A percentile compares a stretch with the other conserved stretches of the same genome.
Conservation (phyloP, 2,888 invertebrate species). For the Aspidapion aeneum region DNA sequence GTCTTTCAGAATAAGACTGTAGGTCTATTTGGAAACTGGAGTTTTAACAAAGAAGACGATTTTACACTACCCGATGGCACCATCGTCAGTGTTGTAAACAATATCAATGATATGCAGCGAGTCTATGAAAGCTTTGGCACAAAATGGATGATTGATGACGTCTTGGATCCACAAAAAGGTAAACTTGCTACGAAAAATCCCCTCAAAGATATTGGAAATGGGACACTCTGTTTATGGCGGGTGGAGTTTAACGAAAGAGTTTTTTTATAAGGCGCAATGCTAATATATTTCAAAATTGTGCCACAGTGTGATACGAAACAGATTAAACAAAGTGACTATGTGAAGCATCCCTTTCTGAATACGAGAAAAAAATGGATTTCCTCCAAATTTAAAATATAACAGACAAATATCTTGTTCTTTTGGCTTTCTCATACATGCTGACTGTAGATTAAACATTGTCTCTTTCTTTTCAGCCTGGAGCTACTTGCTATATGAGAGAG, state of each 20-base stretch:
- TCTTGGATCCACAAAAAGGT: slow-evolving; percentile 72
- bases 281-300: neutral
- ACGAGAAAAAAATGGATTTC: neutral
- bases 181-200: too few species aligned
- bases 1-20: slow-evolving; percentile 89
- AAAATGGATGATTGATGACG: slow-evolving; percentile 79
- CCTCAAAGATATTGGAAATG: too few species aligned
- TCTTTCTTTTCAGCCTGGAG: too few species aligned
- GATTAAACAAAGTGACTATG: neutral
- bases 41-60: slow-evolving; percentile 77
- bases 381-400: neutral
- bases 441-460: too few species aligned
- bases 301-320: neutral
- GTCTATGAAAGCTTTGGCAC: slow-evolving; percentile 77
- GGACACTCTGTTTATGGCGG: too few species aligned
- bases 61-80: slow-evolving; percentile 72
- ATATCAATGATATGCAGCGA: slow-evolving; percentile 66
- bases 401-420: too few species aligned
- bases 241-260: too few species aligned
- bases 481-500: too few species aligned
- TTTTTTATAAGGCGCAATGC: neutral
- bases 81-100: slow-evolving; percentile 50
- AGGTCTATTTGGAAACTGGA: slow-evolving; percentile 91
- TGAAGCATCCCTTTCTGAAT: neutral
- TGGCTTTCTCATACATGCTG: too few species aligned